Conservation (phyloP, 2,797 vertebrate genomes). For the Gymnopithys bicolor region DNA sequence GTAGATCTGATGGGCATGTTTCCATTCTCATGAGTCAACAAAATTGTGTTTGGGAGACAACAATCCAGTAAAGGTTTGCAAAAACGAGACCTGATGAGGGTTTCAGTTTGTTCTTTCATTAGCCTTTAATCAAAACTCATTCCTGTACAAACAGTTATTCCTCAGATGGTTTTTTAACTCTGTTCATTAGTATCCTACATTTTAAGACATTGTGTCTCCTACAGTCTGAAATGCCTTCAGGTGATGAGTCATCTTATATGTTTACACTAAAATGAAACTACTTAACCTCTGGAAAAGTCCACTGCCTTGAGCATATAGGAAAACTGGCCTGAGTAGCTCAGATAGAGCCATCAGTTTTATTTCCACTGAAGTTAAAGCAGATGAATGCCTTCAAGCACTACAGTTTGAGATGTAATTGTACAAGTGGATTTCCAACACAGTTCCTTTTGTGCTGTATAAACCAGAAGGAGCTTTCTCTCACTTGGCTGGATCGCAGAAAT, state of each 20-base stretch:
- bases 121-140: background rate
- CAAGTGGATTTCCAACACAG: background rate
- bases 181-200: background rate
- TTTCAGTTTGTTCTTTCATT: background rate
- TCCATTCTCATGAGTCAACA: conserved; percentile 33
- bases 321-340: background rate
- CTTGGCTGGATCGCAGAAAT: background rate
- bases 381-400: background rate
- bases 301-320: background rate
- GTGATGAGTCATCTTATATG: background rate
- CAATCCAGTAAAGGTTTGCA: background rate
- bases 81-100: background rate
- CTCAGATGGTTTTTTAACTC: accelerated
- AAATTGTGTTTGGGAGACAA: background rate
- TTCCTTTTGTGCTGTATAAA: background rate
- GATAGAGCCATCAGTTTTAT: background rate
- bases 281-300: background rate
- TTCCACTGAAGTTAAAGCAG: background rate
- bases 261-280: background rate
- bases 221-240: background rate
- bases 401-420: background rate
- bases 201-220: background rate
- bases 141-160: background rate
- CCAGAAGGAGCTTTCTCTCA: background rate
- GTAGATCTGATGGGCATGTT: conserved; percentile 49